These are phyloP conservation scores for Lutjanus argentimaculatus DNA, from an alignment of 2,797 vertebrate species.

Conservation along the genomic window DNA sequence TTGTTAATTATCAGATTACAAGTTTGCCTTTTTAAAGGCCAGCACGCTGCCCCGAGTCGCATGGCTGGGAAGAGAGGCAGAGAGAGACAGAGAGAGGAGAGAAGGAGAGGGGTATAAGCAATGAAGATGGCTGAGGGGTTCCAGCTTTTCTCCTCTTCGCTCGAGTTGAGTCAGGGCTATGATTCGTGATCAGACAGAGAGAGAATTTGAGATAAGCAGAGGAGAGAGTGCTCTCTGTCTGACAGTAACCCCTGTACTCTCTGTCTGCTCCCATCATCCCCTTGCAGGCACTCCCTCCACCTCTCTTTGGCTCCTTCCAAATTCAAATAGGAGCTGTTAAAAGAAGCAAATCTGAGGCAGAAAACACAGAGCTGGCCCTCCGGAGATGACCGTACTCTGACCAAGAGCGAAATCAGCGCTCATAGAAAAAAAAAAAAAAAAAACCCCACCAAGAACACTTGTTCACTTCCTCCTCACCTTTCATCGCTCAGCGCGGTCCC, in stretches of 20 bases:
- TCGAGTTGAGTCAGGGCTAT: constrained; percentile 66
- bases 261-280: constrained; percentile 54
- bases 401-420: constrained; percentile 1
- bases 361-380: constrained; percentile 19
- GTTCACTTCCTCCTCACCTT: constrained; percentile 22
- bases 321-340: constrained; percentile 34
- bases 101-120: constrained; percentile 36
- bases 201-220: constrained; percentile 66
- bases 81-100: background rate
- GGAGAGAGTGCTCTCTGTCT: constrained; percentile 52
- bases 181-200: constrained; percentile 67
- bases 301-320: constrained; percentile 26
- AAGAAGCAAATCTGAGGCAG: constrained; percentile 21
- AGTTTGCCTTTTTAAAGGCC: constrained; percentile 84
- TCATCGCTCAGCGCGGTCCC: background rate
- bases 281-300: constrained; percentile 22
- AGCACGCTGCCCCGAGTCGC: constrained; percentile 71
- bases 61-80: constrained; percentile 41
- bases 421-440: background rate
- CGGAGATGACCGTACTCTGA: constrained; percentile 9
- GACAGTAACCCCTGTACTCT: constrained; percentile 54
- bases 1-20: constrained; percentile 89
- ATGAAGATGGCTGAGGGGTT: constrained; percentile 56
- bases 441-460: background rate
- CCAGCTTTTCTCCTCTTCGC: constrained; percentile 56